phyloP scores from a whole-genome alignment of 2,113 vertebrate species.

The Thomomys bottae region DNA sequence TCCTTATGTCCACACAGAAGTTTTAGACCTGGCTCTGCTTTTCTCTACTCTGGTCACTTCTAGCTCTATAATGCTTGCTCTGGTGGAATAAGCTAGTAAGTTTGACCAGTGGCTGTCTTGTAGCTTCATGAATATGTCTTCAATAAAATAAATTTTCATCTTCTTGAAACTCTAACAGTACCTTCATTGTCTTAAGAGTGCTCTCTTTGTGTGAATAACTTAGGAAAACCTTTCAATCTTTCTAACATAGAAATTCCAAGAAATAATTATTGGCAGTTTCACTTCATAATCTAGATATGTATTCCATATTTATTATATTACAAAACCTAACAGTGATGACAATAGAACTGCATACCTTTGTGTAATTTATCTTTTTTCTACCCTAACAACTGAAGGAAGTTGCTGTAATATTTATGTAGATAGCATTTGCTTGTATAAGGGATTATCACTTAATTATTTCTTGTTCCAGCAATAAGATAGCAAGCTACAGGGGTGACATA shows the following conservation, averaged over 20 bases:
- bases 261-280: neutral
- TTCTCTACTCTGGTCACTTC: neutral
- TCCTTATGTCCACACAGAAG: neutral
- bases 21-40: neutral
- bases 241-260: neutral
- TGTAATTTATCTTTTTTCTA: neutral
- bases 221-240: neutral
- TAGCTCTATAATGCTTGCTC: neutral
- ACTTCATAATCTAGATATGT: neutral
- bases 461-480: neutral
- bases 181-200: neutral
- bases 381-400: neutral
- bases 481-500: neutral
- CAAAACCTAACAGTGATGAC: neutral
- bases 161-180: neutral
- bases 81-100: neutral
- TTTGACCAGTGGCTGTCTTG: neutral
- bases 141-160: neutral
- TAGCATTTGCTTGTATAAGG: neutral
- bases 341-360: neutral
- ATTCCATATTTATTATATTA: neutral
- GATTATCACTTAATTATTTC: neutral
- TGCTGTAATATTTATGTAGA: neutral
- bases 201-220: neutral
- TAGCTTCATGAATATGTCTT: neutral